Evolutionary conservation across 1,140 invertebrate species (phyloP), one percentile per base, ranked within the genome.

Genomic region (Calosoma granatense): DNA sequence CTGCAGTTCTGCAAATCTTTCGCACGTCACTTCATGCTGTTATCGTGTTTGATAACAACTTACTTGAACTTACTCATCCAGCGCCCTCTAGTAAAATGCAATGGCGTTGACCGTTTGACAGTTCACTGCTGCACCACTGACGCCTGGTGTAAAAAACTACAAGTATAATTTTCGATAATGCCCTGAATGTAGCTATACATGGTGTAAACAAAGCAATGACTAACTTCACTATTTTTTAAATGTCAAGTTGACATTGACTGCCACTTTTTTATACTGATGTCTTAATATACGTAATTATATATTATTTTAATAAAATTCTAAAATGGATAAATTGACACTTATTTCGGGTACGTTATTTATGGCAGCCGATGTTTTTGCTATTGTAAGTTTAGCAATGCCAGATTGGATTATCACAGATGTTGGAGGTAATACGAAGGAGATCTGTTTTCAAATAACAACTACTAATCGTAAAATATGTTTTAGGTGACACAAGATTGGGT

Each of bases 331-430:
- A 75, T 75, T 96, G 64, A 94, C 91, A 11, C 76, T 93, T 59
- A 94, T 95, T 64, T 95, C 93, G 12, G 90, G 90, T 2, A 89
- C 90, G 17, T 73, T 97, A 39, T 97, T 97, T 72, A 79, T 94
- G 70, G 84, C 90, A 22, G 93, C 93, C 30, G 92, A 96, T 80
- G 80, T 95, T 41, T 95, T 95, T 80, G 93, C 93, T 20, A 89
- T 96, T 59, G 83, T 93, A 0, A 94, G 92, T 73, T 78, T 97
- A 60, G 87, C 91, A 3, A 88, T 95, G 82, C 92, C 94, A 36
- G 91, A 95, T 72, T 97, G 94, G 94, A 95, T 97, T 65, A 90
- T 94, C 26, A 93, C 92, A 2, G 90, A 94, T 74, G 88, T 94
- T 64, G 92, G 92, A 74, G 88, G 90, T 89, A 78, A 71, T 62